Conservation (phyloP, 1,140 invertebrate species). For the Trachelipus rathkii region DNA sequence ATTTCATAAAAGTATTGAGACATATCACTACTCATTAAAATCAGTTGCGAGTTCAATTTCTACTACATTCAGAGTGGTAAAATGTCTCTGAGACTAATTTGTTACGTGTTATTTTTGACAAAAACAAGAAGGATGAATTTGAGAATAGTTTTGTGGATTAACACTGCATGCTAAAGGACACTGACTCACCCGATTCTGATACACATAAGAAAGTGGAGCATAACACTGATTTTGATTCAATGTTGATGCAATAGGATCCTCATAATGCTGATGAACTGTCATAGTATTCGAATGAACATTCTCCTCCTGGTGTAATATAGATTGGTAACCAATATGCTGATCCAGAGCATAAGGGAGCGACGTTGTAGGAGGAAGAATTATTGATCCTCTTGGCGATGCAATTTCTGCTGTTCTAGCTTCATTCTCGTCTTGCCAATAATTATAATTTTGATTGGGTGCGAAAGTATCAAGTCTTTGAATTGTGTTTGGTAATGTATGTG, state of each 20-base stretch:
- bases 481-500: background rate
- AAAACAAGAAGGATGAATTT: background rate
- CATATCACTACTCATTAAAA: background rate
- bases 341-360: background rate
- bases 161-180: background rate
- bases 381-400: background rate
- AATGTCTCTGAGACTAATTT: background rate
- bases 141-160: background rate
- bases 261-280: background rate
- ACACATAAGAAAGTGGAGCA: background rate
- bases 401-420: background rate
- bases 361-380: background rate
- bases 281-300: background rate
- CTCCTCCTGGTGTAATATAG: background rate
- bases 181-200: background rate
- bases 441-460: background rate
- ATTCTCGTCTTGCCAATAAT: background rate
- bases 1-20: background rate
- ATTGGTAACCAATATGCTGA: background rate
- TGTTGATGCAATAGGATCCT: background rate
- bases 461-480: background rate
- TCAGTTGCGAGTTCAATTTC: background rate
- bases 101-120: background rate
- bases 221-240: constrained; percentile 7
- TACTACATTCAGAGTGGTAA: background rate